Percentiles rank a stretch among this genome's conserved stretches.
Conservation (phyloP, 2,888 invertebrate species). For the Adelphocoris suturalis region DNA sequence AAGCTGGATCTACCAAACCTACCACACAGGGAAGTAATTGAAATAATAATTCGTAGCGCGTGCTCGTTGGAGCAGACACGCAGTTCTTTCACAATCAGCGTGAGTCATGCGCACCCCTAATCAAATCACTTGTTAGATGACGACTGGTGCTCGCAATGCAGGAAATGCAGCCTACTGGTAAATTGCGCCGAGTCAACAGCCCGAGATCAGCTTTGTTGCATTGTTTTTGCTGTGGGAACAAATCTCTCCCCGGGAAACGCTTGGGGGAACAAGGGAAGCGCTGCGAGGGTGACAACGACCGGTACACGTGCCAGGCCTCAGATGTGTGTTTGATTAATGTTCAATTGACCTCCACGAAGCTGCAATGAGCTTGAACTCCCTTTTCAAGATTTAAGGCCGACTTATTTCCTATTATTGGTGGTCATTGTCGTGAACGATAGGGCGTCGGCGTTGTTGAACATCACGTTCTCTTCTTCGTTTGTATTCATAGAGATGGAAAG, state of each 20-base stretch:
- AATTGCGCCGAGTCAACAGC: slow-evolving; percentile 39
- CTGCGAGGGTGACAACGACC: slow-evolving; percentile 12
- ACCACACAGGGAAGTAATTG: too few species aligned
- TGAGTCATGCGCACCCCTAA: slow-evolving; percentile 14
- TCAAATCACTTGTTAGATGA: slow-evolving; percentile 33
- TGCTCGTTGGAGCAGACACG: background rate
- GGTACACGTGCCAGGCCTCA: slow-evolving; percentile 15
- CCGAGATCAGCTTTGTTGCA: slow-evolving; percentile 32
- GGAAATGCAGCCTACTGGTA: slow-evolving; percentile 39
- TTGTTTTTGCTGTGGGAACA: slow-evolving; percentile 42
- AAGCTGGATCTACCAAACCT: too few species aligned
- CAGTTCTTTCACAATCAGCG: background rate
- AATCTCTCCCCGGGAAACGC: background rate
- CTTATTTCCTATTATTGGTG: slow-evolving; percentile 1
- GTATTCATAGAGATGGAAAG: background rate
- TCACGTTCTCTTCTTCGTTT: background rate
- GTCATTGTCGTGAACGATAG: background rate
- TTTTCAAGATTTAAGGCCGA: background rate
- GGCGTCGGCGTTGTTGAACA: background rate
- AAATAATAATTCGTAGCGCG: too few species aligned
- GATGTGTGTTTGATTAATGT: slow-evolving; percentile 39
- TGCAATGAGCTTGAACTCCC: background rate
- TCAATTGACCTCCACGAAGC: background rate
- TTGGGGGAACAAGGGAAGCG: background rate
- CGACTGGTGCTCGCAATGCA: slow-evolving; percentile 5